These are phyloP conservation scores for Oxycera nigricornis DNA, from an alignment of 2,888 invertebrate species.

Conservation along the genomic window DNA sequence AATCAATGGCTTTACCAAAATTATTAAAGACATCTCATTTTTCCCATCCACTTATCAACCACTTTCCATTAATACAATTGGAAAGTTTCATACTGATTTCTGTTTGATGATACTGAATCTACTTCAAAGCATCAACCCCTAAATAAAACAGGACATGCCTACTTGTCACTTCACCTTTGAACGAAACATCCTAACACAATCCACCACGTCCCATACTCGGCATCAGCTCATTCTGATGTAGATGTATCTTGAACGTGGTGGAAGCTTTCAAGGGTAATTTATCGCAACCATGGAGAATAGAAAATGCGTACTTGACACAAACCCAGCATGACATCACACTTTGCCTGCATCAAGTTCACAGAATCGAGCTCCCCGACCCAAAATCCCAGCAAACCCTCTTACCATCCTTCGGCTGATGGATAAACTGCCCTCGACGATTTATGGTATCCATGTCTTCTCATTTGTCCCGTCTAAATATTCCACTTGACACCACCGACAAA, in stretches of 20 bases:
- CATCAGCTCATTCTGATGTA: too few species aligned
- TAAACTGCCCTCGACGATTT: background rate
- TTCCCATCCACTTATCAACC: too few species aligned
- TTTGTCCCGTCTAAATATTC: background rate
- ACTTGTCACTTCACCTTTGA: too few species aligned
- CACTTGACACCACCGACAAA: too few species aligned
- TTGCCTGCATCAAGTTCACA: background rate
- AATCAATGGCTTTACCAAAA: too few species aligned
- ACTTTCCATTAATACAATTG: too few species aligned
- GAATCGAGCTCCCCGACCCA: background rate
- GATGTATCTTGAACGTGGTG: too few species aligned
- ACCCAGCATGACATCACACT: background rate
- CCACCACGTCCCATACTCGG: background rate
- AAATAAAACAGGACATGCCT: too few species aligned
- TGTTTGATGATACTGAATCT: too few species aligned
- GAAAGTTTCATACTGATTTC: too few species aligned
- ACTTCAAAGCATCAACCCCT: too few species aligned
- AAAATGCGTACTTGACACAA: conserved; percentile 16
- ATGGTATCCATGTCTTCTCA: conserved; percentile 17
- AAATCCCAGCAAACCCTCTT: background rate
- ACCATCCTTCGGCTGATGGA: conserved; percentile 4
- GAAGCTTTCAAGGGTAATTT: background rate
- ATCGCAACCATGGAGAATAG: background rate
- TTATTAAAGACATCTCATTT: too few species aligned
- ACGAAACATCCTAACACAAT: background rate